Evolutionary conservation across 1,140 invertebrate genomes (phyloP), one percentile per base, ranked within the genome.

Genomic region (Macrobrachium rosenbergii): DNA sequence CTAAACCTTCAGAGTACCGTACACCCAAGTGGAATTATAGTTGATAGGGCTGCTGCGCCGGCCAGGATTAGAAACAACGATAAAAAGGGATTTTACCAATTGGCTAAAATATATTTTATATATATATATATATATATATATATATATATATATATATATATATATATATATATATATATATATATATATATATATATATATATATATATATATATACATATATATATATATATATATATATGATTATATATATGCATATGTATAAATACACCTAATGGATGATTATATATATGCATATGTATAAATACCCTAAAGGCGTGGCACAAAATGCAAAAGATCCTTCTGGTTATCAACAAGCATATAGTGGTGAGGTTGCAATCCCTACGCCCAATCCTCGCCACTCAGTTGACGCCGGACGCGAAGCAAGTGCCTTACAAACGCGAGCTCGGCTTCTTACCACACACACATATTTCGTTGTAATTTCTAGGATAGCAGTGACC

Each of bases 91-190:
- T n/a, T n/a, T n/a, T n/a, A n/a, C n/a, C n/a, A n/a, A n/a, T n/a
- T n/a, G n/a, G n/a, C n/a, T n/a, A n/a, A 64, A 6, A 64, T 23
- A 64, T 64, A 64, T 64, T 3, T 64, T 52, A 64, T 64, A 64
- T 64, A 64, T 64, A 64, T 64, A 64, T 64, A 64, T 64, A 64
- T 64, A 64, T 64, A 64, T 64, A 64, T 64, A 64, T 64, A 64
- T 64, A 23, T 64, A 64, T 64, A n/a, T 23, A 64, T 64, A 64
- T 64, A 64, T 64, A 64, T 64, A 64, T 64, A 23, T 64, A 14
- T 64, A n/a, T 23, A 64, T 64, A 64, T 64, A 64, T 64, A 64
- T 64, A 64, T 64, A 64, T 64, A 23, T 64, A 14, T 64, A n/a
- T 23, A 64, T 64, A 64, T 64, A 64, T 64, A 64, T 64, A 64